Evolutionary conservation across 2,888 invertebrate species (phyloP).

Genomic region (Dermolepida albohirtum): DNA sequence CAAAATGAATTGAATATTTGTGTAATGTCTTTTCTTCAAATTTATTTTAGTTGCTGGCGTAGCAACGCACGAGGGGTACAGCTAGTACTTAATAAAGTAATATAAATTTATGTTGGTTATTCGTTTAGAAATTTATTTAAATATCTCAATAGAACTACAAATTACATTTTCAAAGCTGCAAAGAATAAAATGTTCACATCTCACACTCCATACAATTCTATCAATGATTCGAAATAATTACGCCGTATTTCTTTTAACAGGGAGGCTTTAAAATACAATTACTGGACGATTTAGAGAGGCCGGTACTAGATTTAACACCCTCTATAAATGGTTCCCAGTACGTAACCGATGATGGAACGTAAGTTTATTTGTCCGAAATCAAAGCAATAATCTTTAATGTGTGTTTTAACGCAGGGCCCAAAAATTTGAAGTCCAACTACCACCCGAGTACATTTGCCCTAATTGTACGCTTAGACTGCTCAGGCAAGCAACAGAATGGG

Average conservation of each 20-base stretch:
- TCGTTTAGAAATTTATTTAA: too few species aligned
- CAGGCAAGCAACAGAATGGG: conserved; percentile 92
- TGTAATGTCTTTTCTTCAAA: too few species aligned
- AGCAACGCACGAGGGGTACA: too few species aligned
- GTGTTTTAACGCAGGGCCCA: conserved; percentile 75
- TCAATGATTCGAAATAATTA: not conserved
- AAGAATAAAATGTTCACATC: too few species aligned
- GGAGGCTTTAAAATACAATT: conserved; percentile 92
- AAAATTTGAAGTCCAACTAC: conserved; percentile 82
- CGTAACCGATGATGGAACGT: conserved; percentile 88
- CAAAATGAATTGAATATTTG: too few species aligned
- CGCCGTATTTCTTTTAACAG: conserved; percentile 68
- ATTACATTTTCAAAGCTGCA: too few species aligned
- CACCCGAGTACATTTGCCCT: conserved; percentile 83
- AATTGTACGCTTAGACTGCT: conserved; percentile 92
- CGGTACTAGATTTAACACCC: conserved; percentile 86
- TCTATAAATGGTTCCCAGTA: conserved; percentile 84
- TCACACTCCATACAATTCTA: too few species aligned
- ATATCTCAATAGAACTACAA: too few species aligned
- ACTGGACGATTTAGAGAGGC: conserved; percentile 85
- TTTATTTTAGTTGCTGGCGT: too few species aligned
- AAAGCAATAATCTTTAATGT: not conserved
- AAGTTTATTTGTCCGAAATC: conserved; percentile 64
- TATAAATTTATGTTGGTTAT: too few species aligned
- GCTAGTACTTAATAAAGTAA: too few species aligned